Evolutionary conservation across 1,140 invertebrate genomes (phyloP).

Genomic region (Zeugodacus cucurbitae): DNA sequence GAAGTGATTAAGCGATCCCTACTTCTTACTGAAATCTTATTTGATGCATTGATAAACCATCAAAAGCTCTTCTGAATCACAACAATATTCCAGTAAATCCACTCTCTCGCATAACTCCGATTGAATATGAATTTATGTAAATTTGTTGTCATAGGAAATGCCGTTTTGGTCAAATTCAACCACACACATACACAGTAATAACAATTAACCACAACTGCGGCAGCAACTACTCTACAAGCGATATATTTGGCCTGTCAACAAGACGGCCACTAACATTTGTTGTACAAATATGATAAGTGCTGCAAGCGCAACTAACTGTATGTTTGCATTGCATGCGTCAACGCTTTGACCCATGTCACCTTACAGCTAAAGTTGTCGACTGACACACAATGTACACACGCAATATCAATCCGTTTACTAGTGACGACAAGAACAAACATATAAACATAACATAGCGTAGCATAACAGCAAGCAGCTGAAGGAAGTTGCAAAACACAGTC

Average conservation of each 20-base stretch:
- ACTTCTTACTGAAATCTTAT: no score
- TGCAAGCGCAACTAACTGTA: not conserved
- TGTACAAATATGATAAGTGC: not conserved
- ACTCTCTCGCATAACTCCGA: no score
- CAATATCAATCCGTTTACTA: not conserved
- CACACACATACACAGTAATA: no score
- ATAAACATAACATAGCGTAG: not conserved
- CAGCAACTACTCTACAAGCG: not conserved
- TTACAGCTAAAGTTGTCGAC: not conserved
- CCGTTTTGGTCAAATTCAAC: no score
- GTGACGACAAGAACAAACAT: not conserved
- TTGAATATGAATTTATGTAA: no score
- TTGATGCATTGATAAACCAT: no score
- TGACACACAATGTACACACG: not conserved
- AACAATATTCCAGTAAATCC: no score
- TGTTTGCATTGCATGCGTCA: not conserved
- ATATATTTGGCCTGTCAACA: not conserved
- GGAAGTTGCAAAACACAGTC: conserved; percentile 14
- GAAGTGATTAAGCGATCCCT: no score
- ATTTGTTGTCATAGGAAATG: no score
- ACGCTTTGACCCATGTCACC: not conserved
- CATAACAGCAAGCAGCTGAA: not conserved
- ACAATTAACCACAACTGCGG: not conserved
- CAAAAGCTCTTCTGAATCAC: no score
- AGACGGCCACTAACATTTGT: not conserved